These are phyloP conservation scores for Clarias macrocephalus DNA, from an alignment of 2,113 vertebrate genomes.

Conservation along the genomic window DNA sequence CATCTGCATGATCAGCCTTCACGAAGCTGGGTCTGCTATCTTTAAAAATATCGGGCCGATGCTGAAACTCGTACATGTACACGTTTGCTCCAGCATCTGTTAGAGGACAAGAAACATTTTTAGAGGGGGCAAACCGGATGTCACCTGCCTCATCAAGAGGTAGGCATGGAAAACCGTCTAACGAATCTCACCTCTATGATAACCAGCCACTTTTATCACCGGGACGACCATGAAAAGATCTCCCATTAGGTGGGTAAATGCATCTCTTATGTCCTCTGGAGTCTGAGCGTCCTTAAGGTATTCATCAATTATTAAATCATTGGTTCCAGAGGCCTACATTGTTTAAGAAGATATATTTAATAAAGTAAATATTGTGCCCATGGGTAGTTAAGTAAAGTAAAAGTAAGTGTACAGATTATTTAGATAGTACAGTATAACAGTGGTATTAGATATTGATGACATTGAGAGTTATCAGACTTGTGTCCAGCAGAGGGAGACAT, in stretches of 20 bases:
- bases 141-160: background rate
- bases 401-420: background rate
- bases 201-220: constrained; percentile 69
- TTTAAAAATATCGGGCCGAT: constrained; percentile 63
- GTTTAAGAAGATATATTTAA: background rate
- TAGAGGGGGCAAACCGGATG: background rate
- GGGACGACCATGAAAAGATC: constrained; percentile 75
- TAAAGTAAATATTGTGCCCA: background rate
- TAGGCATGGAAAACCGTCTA: background rate
- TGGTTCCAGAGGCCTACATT: constrained; percentile 53
- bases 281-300: constrained; percentile 75
- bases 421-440: background rate
- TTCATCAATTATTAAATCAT: constrained; percentile 64
- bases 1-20: constrained; percentile 84
- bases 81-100: constrained; percentile 78
- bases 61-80: constrained; percentile 87
- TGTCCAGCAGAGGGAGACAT: constrained; percentile 44
- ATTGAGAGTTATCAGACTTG: background rate
- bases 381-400: background rate
- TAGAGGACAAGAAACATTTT: background rate
- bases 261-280: constrained; percentile 66
- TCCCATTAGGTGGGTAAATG: constrained; percentile 74
- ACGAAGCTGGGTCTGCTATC: constrained; percentile 77
- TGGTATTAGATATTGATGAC: background rate
- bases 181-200: constrained; percentile 72